Conservation (phyloP, 2,888 invertebrate species). For the Lissonota sp. region DNA sequence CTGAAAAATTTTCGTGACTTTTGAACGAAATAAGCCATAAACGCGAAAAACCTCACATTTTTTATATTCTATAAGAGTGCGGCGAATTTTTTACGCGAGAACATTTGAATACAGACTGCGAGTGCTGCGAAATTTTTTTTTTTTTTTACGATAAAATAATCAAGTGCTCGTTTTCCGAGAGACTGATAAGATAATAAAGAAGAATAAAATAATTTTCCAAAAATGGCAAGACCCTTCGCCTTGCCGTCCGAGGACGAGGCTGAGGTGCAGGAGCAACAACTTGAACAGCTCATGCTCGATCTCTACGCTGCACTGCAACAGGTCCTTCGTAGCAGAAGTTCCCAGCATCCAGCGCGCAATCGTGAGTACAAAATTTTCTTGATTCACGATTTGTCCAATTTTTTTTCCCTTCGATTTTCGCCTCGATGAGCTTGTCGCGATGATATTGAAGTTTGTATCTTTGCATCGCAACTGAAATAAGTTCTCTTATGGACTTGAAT, state of each 20-base stretch:
- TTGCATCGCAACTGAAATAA: too few species aligned
- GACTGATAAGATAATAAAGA: conserved; percentile 20
- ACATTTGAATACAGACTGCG: conserved; percentile 11
- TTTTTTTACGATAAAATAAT: too few species aligned
- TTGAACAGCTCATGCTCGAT: conserved; percentile 81
- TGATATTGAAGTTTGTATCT: too few species aligned
- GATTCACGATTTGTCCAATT: neutral
- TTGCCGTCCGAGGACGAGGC: conserved; percentile 80
- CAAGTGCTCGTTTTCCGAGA: neutral
- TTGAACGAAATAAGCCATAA: neutral
- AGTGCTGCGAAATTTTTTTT: neutral
- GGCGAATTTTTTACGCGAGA: neutral
- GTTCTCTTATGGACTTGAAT: too few species aligned
- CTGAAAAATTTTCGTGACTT: conserved; percentile 9
- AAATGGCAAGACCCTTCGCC: conserved; percentile 82
- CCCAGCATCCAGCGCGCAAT: conserved; percentile 80
- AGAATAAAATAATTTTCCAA: conserved; percentile 29
- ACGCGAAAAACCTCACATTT: neutral
- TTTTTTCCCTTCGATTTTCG: neutral
- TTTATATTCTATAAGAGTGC: neutral
- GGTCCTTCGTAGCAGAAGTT: conserved; percentile 79
- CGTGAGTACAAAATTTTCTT: conserved; percentile 76
- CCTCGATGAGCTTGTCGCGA: too few species aligned
- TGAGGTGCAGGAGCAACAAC: conserved; percentile 78
- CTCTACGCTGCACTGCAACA: conserved; percentile 81